Base-by-base conservation (phyloP, 2,113 vertebrate genomes). In the Ictidomys tridecemlineatus region DNA sequence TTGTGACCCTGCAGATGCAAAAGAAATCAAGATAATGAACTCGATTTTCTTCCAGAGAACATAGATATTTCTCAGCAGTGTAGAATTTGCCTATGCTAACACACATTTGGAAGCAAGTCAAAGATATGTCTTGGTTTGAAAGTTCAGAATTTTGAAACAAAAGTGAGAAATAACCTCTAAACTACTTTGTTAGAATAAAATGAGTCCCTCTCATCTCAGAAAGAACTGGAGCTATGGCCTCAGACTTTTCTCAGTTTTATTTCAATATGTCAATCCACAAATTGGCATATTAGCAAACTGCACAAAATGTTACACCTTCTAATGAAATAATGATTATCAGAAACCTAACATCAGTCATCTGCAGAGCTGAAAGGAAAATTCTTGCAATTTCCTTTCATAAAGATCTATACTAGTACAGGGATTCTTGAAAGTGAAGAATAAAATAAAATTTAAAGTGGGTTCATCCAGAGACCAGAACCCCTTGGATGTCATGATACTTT, bases 351-450 rank as follows among this genome's bases (percentile, higher is more conserved):
- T 9, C 39, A 58, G 18, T 70, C 94, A 87, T 89, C n/a, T 85
- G 53, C 10, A 61, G 48, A 82, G 42, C 4, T 28, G 30, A 70
- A 65, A 45, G 48, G n/a, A 91, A 95, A 94, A 92, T 1, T 2
- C 12, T 26, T 93, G 96, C 76, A 5, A 30, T 74, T 95, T 86
- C 69, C 53, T 93, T 84, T 83, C 0, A 0, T 83, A 91, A 83
- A 85, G 2, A 74, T 1, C 1, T 13, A 0, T 48, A 85, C 32
- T 95, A 32, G 17, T 5, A 5, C 51, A 70, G 14, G 8, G 32
- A 22, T 85, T 77, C 45, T 86, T 65, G 28, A 98, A 80, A 73
- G 69, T 84, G 89, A 94, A 96, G 37, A 69, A 95, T 89, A 92
- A 56, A 95, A 83, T 7, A 84, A 88, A 96, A 90, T 85, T 88